Percentiles rank a stretch among this genome's conserved stretches.
Conservation (phyloP, 2,113 vertebrate species). For the Urocynchramus pylzowi region DNA sequence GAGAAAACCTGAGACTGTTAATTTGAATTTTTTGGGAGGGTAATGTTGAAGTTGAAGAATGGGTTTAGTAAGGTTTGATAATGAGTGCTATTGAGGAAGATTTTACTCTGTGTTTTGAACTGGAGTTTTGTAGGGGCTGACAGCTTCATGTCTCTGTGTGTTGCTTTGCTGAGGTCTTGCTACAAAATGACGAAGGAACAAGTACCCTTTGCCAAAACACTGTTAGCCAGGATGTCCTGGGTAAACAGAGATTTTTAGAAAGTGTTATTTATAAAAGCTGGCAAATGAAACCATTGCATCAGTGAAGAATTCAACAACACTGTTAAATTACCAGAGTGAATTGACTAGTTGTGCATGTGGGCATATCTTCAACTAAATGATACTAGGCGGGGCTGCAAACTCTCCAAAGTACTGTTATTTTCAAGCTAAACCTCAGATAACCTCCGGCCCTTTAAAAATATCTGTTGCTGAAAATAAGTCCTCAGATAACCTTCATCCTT, state of each 20-base stretch:
- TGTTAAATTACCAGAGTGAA: conserved; percentile 51
- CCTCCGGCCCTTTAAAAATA: conserved; percentile 54
- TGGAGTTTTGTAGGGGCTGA: not conserved
- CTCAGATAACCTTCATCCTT: conserved; percentile 59
- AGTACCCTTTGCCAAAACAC: conserved; percentile 38
- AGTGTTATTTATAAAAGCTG: conserved; percentile 62
- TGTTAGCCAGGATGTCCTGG: conserved; percentile 58
- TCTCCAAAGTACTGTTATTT: conserved; percentile 57
- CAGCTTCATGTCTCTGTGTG: not conserved
- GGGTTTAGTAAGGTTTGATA: not conserved
- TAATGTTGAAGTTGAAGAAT: not conserved
- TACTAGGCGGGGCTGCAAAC: conserved; percentile 33
- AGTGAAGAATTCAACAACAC: conserved; percentile 44
- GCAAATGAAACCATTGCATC: conserved; percentile 55
- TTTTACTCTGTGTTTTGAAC: conserved; percentile 1
- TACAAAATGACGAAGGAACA: conserved; percentile 7
- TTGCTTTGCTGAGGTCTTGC: conserved; percentile 33
- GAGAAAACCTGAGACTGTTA: not conserved
- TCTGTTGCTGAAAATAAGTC: conserved; percentile 57
- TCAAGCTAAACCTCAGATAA: conserved; percentile 63
- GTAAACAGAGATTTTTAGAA: conserved; percentile 65
- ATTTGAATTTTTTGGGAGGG: not conserved
- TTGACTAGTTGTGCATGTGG: conserved; percentile 59
- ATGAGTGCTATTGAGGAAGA: not conserved
- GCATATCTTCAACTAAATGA: conserved; percentile 52